These are phyloP conservation scores for Scomber japonicus DNA, from an alignment of 2,113 vertebrate species.

Conservation along the genomic window DNA sequence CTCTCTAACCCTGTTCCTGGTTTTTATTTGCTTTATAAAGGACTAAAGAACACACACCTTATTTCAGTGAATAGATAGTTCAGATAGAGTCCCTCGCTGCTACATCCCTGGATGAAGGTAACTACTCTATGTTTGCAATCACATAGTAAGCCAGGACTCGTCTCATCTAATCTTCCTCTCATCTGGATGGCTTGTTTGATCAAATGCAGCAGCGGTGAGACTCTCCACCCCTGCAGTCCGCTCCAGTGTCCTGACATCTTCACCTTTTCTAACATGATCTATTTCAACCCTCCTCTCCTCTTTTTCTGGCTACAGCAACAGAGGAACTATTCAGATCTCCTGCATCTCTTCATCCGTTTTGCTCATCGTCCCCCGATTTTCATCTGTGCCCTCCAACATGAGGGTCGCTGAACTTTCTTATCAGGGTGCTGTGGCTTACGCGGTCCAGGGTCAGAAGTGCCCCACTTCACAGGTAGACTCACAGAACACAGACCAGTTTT, in stretches of 20 bases:
- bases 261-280: neutral
- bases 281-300: neutral
- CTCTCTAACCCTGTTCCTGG: too few relatives aligned
- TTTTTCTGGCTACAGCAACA: neutral
- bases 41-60: neutral
- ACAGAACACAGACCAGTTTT: conserved; percentile 17
- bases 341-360: conserved; percentile 46
- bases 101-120: conserved; percentile 3
- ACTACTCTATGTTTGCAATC: conserved; percentile 28
- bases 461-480: conserved; percentile 37
- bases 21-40: neutral
- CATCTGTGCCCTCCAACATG: conserved; percentile 22
- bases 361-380: conserved; percentile 35
- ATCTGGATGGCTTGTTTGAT: conserved; percentile 46
- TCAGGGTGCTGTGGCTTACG: conserved; percentile 51
- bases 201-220: conserved; percentile 44
- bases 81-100: conserved; percentile 10
- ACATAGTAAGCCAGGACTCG: conserved; percentile 17
- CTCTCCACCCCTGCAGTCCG: conserved; percentile 1
- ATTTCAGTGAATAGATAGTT: neutral
- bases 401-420: conserved; percentile 52
- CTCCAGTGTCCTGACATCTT: conserved; percentile 21
- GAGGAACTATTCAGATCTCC: conserved; percentile 19
- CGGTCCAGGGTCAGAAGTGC: conserved; percentile 50
- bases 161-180: conserved; percentile 36